Evolutionary conservation across 2,888 invertebrate species (phyloP).

Genomic region (Eupithecia centaureata): DNA sequence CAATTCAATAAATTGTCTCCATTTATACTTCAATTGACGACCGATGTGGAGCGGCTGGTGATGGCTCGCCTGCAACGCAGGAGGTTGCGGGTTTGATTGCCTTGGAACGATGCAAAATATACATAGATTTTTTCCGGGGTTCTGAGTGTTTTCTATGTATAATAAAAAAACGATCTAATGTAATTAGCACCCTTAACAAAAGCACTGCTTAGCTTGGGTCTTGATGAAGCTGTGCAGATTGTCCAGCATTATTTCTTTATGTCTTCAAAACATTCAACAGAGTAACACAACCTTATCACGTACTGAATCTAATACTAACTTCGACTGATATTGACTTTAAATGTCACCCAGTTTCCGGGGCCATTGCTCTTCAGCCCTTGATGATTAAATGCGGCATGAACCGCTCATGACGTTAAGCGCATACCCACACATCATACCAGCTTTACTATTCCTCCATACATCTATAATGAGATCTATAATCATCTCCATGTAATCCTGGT

Average conservation of each 20-base stretch:
- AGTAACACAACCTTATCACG: constrained; percentile 38
- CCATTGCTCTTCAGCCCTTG: constrained; percentile 45
- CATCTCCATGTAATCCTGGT: constrained; percentile 33
- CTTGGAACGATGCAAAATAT: no score
- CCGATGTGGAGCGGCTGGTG: no score
- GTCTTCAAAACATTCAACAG: not conserved
- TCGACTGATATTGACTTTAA: constrained; percentile 66
- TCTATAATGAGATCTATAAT: constrained; percentile 45
- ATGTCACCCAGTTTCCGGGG: constrained; percentile 71
- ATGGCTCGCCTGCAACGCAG: no score
- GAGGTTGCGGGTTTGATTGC: no score
- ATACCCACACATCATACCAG: constrained; percentile 15
- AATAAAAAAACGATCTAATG: no score
- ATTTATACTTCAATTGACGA: no score
- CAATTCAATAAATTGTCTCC: no score
- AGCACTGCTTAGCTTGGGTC: no score
- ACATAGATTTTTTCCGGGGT: no score
- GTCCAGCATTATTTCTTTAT: not conserved
- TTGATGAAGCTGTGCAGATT: no score
- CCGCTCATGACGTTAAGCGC: constrained; percentile 25
- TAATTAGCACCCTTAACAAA: no score
- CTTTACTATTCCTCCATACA: constrained; percentile 28
- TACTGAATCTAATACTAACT: constrained; percentile 51
- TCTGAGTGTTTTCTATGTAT: no score
- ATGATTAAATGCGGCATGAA: constrained; percentile 43